phyloP scores from a whole-genome alignment of 2,113 vertebrate species.

The Phyllostomus hastatus region DNA sequence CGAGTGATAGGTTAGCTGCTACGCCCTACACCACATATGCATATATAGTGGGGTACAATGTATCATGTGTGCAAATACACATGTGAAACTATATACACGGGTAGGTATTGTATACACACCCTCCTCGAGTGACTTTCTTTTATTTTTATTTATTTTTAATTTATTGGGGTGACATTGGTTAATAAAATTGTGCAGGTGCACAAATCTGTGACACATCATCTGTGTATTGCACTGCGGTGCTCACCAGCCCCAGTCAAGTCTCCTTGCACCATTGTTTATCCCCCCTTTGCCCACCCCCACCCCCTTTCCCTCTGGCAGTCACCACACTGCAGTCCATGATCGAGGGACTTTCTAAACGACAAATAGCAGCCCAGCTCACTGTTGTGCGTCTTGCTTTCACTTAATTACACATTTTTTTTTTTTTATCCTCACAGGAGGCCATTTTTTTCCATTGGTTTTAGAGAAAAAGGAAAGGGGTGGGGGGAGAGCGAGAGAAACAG shows the following conservation, averaged over 20 bases:
- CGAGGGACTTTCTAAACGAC: background rate
- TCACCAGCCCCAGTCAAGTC: background rate
- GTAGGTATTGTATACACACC: background rate
- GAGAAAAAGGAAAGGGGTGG: too few relatives aligned
- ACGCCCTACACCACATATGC: fast-evolving
- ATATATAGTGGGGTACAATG: too few relatives aligned
- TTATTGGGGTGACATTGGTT: background rate
- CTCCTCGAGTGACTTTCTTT: background rate
- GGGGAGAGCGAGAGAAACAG: too few relatives aligned
- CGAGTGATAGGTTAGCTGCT: background rate
- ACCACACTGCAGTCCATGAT: background rate
- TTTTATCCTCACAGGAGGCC: too few relatives aligned
- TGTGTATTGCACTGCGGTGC: background rate
- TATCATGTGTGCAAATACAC: fast-evolving
- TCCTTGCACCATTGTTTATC: background rate
- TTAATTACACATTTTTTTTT: background rate
- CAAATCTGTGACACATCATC: background rate
- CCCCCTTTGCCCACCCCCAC: too few relatives aligned
- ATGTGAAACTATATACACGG: fast-evolving
- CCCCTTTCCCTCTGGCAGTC: background rate
- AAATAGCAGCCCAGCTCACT: too few relatives aligned
- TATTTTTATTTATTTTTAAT: background rate
- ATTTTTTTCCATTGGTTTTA: too few relatives aligned
- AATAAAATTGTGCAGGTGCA: background rate
- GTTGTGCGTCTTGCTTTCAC: background rate